Evolutionary conservation across 1,140 invertebrate species (phyloP), one percentile per base, ranked within the genome.

Genomic region (Acyrthosiphon pisum): DNA sequence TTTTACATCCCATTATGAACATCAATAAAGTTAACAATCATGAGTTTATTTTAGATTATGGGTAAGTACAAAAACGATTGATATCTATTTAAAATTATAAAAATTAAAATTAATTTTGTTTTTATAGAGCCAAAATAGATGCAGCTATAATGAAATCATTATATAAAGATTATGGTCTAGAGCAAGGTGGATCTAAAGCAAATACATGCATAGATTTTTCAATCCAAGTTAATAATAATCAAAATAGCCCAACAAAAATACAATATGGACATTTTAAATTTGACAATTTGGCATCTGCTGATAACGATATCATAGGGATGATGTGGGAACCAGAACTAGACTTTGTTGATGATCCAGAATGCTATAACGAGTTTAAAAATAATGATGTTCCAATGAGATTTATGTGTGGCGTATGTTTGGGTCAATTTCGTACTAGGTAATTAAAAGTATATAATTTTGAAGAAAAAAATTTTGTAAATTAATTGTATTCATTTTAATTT

Each of bases 251-350:
- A 48, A 90, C 35, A 60, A 68, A 90, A 68, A 9, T 44, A 44
- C 26, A 41, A 41, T 41, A 44, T n/a, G 30, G 1, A 60, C 2
- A 68, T 30, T 30, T n/a, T 44, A 90, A 90, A 22, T 2, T 44
- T 22, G 6, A 68, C 2, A n/a, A 68, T 2, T 37, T 18, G 1
- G 30, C 14, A 20, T 88, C 46, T 41, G 6, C 37, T 30, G 50
- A 90, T 20, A 90, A 90, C 44, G 89, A 90, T 90, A 90, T 90
- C 4, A 90, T 90, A 68, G 89, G 89, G 7, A 90, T 90, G 89
- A 90, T 90, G 89, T 90, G 89, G 89, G 89, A 90, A 90, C 89
- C 89, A 14, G 89, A 90, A 90, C 30, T 90, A 68, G 89, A 90
- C 30, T 90, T 90, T 90, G 89, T 90, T 20, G 89, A 90, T n/a